Evolutionary conservation across 2,797 vertebrate species (phyloP).

Genomic region (Heteromormyrus szaboi): DNA sequence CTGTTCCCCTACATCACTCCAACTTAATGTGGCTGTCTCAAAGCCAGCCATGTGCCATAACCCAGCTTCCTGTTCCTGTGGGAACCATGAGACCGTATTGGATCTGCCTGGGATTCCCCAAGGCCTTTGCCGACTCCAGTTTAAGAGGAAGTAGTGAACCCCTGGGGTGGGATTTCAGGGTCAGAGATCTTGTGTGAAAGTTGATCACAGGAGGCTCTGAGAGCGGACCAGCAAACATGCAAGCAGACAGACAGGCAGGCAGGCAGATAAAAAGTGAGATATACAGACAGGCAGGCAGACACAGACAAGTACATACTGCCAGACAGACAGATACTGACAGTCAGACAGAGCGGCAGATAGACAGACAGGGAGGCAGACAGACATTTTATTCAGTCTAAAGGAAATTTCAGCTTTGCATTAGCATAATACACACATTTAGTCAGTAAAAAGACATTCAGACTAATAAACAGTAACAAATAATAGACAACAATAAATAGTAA

Average conservation of each 20-base stretch:
- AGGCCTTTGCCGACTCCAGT: background rate
- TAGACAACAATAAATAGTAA: background rate
- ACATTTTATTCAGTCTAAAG: background rate
- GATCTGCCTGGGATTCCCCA: background rate
- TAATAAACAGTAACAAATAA: background rate
- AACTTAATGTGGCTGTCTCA: background rate
- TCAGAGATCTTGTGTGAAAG: background rate
- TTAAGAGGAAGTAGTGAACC: background rate
- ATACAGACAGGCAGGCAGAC: background rate
- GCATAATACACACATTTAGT: background rate
- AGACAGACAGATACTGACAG: background rate
- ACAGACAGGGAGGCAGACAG: background rate
- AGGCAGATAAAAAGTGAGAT: background rate
- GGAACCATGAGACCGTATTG: background rate
- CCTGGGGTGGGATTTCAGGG: background rate
- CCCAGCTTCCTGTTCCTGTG: background rate
- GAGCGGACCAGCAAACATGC: background rate
- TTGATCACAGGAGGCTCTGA: background rate
- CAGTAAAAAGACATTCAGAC: background rate
- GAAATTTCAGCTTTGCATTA: no score
- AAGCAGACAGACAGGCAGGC: background rate
- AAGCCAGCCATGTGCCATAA: background rate
- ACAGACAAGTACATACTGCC: no score
- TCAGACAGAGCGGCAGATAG: background rate
- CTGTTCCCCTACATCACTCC: background rate